Conservation (phyloP, 2,797 vertebrate genomes). For the Myiotriccus ornatus region DNA sequence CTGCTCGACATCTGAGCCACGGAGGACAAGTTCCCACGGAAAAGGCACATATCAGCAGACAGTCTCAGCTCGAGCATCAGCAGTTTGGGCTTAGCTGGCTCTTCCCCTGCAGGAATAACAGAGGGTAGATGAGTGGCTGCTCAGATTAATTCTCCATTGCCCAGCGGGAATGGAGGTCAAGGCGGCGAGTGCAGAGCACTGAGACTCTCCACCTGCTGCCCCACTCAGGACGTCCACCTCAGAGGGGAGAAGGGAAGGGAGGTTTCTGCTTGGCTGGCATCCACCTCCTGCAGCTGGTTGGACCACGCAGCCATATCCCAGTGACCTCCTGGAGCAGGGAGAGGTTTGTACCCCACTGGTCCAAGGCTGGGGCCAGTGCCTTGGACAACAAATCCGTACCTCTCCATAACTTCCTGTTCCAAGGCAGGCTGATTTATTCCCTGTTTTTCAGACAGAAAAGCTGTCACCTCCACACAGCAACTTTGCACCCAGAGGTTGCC, state of each 20-base stretch:
- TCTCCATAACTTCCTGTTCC: not conserved
- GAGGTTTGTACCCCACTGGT: not conserved
- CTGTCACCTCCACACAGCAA: not conserved
- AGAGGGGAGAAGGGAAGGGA: not conserved
- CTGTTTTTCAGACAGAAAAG: not conserved
- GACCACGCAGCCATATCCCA: accelerated
- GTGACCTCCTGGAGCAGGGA: accelerated
- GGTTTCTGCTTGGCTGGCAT: not conserved
- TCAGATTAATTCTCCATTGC: accelerated
- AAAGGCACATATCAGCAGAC: accelerated
- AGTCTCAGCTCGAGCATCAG: accelerated
- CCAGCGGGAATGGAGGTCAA: not conserved
- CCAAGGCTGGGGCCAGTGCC: not conserved
- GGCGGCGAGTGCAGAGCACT: not conserved
- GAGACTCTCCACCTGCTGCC: not conserved
- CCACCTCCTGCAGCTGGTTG: not conserved
- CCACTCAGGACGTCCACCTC: not conserved
- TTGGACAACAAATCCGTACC: accelerated
- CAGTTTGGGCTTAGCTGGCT: not conserved
- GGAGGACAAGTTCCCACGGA: not conserved
- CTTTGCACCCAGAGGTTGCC: not conserved
- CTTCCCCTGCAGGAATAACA: not conserved
- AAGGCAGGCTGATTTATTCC: not conserved
- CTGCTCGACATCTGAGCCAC: not conserved
- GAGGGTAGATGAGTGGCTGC: not conserved